phyloP scores from a whole-genome alignment of 2,113 vertebrate species.

The Ctenodactylus gundi region DNA sequence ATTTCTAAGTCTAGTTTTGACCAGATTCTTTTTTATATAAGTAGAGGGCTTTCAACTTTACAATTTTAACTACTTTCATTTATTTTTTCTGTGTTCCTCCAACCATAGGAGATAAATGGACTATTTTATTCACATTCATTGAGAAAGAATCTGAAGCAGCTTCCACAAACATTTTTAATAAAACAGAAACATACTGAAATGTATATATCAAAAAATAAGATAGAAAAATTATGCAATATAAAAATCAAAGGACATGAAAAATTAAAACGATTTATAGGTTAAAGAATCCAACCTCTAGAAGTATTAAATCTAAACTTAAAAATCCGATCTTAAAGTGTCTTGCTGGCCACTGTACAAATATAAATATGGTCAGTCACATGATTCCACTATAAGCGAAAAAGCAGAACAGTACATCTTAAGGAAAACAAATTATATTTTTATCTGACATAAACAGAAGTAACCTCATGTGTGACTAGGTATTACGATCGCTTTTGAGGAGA shows the following conservation, averaged over 20 bases:
- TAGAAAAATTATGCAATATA: background rate
- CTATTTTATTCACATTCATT: background rate
- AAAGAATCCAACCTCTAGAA: background rate
- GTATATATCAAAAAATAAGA: background rate
- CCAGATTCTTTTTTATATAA: background rate
- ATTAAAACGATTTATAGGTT: background rate
- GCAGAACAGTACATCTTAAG: background rate
- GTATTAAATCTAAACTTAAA: background rate
- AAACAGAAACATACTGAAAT: background rate
- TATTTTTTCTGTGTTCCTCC: background rate
- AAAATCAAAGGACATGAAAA: background rate
- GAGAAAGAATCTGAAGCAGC: background rate
- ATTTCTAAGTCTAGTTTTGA: constrained; percentile 1
- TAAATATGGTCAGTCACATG: background rate
- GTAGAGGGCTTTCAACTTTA: background rate
- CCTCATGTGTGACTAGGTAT: background rate
- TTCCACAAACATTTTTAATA: background rate
- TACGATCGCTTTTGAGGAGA: background rate
- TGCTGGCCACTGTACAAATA: background rate
- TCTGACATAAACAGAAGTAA: no score
- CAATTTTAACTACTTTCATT: background rate
- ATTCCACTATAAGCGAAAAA: no score
- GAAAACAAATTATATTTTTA: background rate
- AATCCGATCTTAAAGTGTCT: background rate
- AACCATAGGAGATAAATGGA: background rate